Percentiles rank a stretch among this genome's conserved stretches.
Conservation (phyloP, 2,113 vertebrate genomes). For the Xyrauchen texanus region DNA sequence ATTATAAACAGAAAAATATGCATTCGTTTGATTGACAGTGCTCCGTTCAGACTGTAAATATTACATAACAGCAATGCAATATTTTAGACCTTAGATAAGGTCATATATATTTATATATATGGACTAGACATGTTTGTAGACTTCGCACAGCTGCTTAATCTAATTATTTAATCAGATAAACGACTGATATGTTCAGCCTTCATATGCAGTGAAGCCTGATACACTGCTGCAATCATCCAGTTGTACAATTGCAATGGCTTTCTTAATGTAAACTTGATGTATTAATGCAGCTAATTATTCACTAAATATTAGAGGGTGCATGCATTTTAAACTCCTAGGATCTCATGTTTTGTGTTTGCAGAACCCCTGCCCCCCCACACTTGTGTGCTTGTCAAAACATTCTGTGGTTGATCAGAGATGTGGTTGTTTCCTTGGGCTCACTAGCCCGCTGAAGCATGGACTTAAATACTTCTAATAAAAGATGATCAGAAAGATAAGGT, state of each 20-base stretch:
- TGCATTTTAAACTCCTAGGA: too few species aligned
- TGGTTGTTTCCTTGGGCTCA: conserved; percentile 9
- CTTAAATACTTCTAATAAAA: not conserved
- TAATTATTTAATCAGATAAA: not conserved
- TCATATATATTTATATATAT: not conserved
- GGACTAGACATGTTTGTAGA: not conserved
- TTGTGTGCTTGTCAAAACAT: not conserved
- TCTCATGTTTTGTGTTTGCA: too few species aligned
- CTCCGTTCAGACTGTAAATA: too few species aligned
- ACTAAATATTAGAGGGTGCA: too few species aligned
- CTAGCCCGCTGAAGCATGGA: not conserved
- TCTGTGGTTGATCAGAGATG: not conserved
- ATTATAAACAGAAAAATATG: too few species aligned
- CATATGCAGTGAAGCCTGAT: not conserved
- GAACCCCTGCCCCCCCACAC: too few species aligned
- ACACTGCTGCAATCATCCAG: not conserved
- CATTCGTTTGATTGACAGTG: too few species aligned
- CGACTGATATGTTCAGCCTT: too few species aligned
- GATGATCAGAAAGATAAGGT: conserved; percentile 32
- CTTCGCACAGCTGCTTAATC: not conserved
- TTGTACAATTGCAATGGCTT: not conserved
- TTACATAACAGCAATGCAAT: not conserved
- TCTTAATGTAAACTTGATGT: not conserved
- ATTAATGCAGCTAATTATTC: too few species aligned
- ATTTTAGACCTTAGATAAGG: not conserved